Conservation (phyloP, 2,888 invertebrate genomes). For the Diplazon laetatorius region DNA sequence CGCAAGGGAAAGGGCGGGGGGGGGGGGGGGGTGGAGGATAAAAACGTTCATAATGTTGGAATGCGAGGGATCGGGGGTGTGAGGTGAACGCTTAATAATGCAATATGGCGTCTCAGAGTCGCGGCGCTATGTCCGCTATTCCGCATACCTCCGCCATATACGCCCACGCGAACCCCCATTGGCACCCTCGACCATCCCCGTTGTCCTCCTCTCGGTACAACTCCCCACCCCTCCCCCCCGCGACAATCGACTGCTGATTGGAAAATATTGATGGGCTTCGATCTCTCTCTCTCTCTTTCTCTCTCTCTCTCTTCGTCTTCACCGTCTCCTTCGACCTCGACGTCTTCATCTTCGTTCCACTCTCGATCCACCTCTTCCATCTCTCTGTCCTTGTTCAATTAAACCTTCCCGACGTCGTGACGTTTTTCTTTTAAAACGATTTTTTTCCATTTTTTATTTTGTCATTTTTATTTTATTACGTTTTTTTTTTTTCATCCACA, state of each 20-base stretch:
- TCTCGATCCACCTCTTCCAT: no score
- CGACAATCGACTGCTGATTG: constrained; percentile 80
- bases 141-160: constrained; percentile 79
- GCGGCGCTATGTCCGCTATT: constrained; percentile 81
- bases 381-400: no score
- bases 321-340: neutral
- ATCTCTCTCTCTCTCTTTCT: neutral
- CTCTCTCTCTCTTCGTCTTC: neutral
- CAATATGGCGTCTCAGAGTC: constrained; percentile 80
- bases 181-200: constrained; percentile 53
- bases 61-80: constrained; percentile 74
- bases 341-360: no score
- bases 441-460: neutral
- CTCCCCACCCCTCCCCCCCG: no score
- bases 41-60: constrained; percentile 81
- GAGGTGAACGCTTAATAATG: constrained; percentile 80
- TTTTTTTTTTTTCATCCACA: neutral
- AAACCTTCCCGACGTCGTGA: no score
- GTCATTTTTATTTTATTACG: neutral
- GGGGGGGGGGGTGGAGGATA: constrained; percentile 68
- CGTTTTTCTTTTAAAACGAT: no score
- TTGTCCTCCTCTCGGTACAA: constrained; percentile 55
- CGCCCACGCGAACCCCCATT: constrained; percentile 72
- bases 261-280: constrained; percentile 79
- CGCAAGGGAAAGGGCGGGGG: no score